These are phyloP conservation scores for Scolanthus callimorphus DNA, from an alignment of 92 coral and sea anemone genomes.

Conservation along the genomic window DNA sequence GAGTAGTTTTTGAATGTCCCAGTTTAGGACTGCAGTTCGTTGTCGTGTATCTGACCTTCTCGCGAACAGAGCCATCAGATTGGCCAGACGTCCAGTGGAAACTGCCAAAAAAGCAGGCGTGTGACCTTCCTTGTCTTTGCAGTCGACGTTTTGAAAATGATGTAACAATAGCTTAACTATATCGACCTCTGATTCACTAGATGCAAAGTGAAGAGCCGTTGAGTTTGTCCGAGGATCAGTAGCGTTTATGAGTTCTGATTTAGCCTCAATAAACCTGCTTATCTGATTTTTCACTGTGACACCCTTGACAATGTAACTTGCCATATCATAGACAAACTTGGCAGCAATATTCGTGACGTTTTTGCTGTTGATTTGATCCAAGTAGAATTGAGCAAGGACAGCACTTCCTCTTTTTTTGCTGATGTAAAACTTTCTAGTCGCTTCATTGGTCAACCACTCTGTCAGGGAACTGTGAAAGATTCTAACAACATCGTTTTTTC, in stretches of 20 bases:
- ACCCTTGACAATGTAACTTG: slow-evolving; percentile 42
- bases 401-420: slow-evolving; percentile 46
- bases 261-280: slow-evolving; percentile 16
- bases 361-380: slow-evolving; percentile 7
- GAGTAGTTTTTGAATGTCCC: slow-evolving; percentile 2
- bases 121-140: slow-evolving; percentile 36
- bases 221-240: slow-evolving; percentile 21
- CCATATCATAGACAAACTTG: slow-evolving; percentile 34
- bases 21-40: slow-evolving; percentile 7
- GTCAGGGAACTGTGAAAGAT: slow-evolving; percentile 62
- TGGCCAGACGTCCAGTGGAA: slow-evolving; percentile 29
- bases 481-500: too few relatives aligned
- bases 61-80: slow-evolving; percentile 30
- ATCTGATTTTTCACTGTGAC: slow-evolving; percentile 1
- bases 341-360: slow-evolving; percentile 1
- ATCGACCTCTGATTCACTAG: slow-evolving; percentile 5
- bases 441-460: slow-evolving; percentile 61
- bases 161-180: slow-evolving; percentile 30
- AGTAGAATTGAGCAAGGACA: slow-evolving; percentile 36
- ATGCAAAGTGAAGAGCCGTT: slow-evolving; percentile 62
- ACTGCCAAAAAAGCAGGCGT: slow-evolving; percentile 74
- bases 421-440: slow-evolving; percentile 46
- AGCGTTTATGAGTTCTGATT: slow-evolving; percentile 16
- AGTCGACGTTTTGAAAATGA: slow-evolving; percentile 37
- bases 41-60: slow-evolving; percentile 34